A percentile compares a stretch with the other conserved stretches of the same genome.
phyloP scores from a whole-genome alignment of 2,888 invertebrate genomes.

The Girardia tigrina region DNA sequence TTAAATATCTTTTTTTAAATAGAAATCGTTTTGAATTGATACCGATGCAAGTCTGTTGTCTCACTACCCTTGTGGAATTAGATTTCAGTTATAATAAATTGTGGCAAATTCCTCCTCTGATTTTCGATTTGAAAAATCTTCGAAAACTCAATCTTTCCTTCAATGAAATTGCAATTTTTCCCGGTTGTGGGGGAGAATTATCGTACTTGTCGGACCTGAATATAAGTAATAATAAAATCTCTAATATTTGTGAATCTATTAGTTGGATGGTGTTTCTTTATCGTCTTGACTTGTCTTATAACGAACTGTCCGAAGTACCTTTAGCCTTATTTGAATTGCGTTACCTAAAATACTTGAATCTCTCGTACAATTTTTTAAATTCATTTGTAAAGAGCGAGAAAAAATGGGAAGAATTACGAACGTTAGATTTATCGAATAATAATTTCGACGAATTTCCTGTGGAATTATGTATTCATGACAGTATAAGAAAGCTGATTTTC shows the following conservation, averaged over 20 bases:
- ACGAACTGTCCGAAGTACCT: background rate
- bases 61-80: background rate
- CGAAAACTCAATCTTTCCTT: background rate
- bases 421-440: background rate
- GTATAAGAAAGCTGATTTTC: background rate
- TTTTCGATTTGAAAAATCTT: conserved; percentile 8
- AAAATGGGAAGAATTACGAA: conserved; percentile 16
- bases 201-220: conserved; percentile 2
- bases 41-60: background rate
- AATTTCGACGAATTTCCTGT: background rate
- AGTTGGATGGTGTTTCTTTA: conserved; percentile 5
- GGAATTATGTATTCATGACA: conserved; percentile 2
- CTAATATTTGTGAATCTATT: background rate
- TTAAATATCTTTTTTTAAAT: conserved; percentile 3
- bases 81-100: background rate
- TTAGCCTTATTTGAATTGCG: background rate
- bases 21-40: background rate
- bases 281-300: background rate
- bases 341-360: background rate
- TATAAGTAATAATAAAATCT: conserved; percentile 6
- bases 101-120: background rate
- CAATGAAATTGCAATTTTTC: background rate
- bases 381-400: background rate
- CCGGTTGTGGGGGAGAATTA: conserved; percentile 1
- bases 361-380: background rate